These are phyloP conservation scores for Microcebus ravelobensis DNA, from an alignment of 2,113 vertebrate genomes.

Conservation along the genomic window DNA sequence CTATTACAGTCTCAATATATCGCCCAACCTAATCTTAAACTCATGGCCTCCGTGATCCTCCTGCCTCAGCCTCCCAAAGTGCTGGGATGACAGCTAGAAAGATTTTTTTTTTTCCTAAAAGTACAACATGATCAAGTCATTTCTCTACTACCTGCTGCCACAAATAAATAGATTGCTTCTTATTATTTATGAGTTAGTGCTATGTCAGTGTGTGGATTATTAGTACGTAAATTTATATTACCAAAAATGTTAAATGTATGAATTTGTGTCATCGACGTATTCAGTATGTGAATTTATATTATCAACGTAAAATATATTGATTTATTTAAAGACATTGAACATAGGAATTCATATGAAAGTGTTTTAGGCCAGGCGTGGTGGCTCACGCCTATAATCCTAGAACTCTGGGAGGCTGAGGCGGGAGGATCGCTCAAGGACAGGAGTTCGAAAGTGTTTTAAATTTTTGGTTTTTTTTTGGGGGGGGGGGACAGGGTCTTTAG, in stretches of 20 bases:
- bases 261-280: neutral
- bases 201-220: neutral
- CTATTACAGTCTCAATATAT: too few species aligned
- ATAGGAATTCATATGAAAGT: neutral
- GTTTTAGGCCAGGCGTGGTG: too few species aligned
- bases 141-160: neutral
- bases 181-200: neutral
- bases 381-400: too few species aligned
- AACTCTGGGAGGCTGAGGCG: too few species aligned
- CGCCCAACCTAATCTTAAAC: too few species aligned
- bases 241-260: neutral
- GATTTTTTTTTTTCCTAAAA: neutral
- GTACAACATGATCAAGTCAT: neutral
- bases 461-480: too few species aligned
- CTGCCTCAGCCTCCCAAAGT: too few species aligned
- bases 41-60: too few species aligned
- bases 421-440: too few species aligned
- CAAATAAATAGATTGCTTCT: neutral
- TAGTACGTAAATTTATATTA: neutral
- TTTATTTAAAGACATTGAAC: neutral
- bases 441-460: neutral
- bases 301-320: neutral
- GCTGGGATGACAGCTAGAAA: too few species aligned
- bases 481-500: too few species aligned
- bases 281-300: neutral